Evolutionary conservation across 2,797 vertebrate species (phyloP), one percentile per base, ranked within the genome.

Genomic region (Novumbra hubbsi): DNA sequence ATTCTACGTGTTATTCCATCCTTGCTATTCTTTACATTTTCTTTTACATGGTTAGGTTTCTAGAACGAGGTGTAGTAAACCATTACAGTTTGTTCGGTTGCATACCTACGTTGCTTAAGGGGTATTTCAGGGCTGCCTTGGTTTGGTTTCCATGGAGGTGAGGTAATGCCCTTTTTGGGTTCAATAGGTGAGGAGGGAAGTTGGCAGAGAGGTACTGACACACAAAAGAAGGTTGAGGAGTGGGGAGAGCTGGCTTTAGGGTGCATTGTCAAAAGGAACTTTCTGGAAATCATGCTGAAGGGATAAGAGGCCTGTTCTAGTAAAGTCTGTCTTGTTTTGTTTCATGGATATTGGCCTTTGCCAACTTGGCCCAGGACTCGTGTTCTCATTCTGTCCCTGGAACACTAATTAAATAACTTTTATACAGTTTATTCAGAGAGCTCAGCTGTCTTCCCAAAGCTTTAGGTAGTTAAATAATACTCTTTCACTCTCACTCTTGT

Each of bases 271-370:
- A 24, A 73, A 76, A 72, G 74, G 74, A 48, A 14, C 65, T 57
- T 76, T 71, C 15, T 72, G 28, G 28, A 76, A 67, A 70, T 67
- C 71, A 65, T 41, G 74, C 69, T 74, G 67, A 32, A 19, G 62
- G 60, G 21, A 73, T 70, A 71, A 30, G 62, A 70, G 72, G 76
- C 69, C 77, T 72, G 27, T 57, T 34, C 52, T 71, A 72, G 55
- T 21, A 19, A 70, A 70, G 68, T 70, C 57, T 34, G n/a, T 76
- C 71, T 78, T 66, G 65, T 41, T 73, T 66, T 76, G 69, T 76
- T 74, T 67, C 50, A 49, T n/a, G 14, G 28, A 4, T 32, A 12
- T 45, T 72, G 38, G 1, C 27, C 17, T 63, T 71, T 78, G 78
- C 63, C 75, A 81, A 55, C 27, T 71, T 79, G 77, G 72, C 77